phyloP scores from a whole-genome alignment of 53 echinoderm and acorn worm species.

The Holothuria leucospilota region DNA sequence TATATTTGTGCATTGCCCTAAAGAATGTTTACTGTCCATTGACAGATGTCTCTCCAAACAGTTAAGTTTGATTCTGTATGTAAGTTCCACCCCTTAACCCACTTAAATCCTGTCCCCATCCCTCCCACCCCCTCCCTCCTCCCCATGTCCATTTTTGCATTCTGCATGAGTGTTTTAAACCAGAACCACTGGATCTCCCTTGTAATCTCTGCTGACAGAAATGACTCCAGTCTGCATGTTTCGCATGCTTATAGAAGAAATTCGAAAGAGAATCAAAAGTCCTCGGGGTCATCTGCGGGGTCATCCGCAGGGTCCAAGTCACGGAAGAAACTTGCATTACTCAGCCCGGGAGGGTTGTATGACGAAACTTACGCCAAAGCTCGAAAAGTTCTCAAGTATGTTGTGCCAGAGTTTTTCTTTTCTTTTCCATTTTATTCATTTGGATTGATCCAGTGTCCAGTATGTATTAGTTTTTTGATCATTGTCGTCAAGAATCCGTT shows the following conservation, averaged over 20 bases:
- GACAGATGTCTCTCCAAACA: too few species aligned
- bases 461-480: too few species aligned
- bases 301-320: too few species aligned
- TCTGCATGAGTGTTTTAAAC: slow-evolving; percentile 15
- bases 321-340: slow-evolving; percentile 24
- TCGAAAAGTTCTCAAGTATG: slow-evolving; percentile 90
- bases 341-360: slow-evolving; percentile 73
- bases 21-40: too few species aligned
- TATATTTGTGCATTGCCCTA: too few species aligned
- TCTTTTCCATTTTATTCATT: neutral
- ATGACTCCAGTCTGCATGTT: slow-evolving; percentile 30
- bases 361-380: slow-evolving; percentile 80
- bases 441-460: too few species aligned
- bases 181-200: slow-evolving; percentile 1
- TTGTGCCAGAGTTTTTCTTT: neutral
- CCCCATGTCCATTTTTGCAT: neutral
- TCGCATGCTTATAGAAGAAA: slow-evolving; percentile 26
- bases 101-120: neutral
- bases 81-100: neutral
- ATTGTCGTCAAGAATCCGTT: neutral
- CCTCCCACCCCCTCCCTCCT: neutral
- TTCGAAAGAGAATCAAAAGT: slow-evolving; percentile 3
- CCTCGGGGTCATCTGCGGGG: too few species aligned
- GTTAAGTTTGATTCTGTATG: too few species aligned
- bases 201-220: slow-evolving; percentile 43